Evolutionary conservation across 1,140 invertebrate genomes (phyloP).

Genomic region (Anastrepha ludens): DNA sequence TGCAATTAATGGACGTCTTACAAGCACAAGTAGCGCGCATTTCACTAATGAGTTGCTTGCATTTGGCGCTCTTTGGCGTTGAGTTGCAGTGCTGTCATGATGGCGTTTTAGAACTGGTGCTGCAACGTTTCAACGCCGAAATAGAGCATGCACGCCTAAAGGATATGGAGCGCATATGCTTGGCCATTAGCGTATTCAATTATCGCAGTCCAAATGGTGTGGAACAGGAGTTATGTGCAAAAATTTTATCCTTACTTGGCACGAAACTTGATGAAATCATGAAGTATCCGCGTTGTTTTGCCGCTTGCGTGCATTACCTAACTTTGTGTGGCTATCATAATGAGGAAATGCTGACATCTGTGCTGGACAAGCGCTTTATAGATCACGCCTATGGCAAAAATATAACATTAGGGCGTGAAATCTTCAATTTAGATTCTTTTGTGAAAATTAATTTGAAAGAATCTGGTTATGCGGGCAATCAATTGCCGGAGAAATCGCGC

Average conservation of each 20-base stretch:
- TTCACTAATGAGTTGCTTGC: slow-evolving; percentile 74
- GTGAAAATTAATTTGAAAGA: slow-evolving; percentile 77
- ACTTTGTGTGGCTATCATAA: slow-evolving; percentile 74
- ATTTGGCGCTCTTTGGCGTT: slow-evolving; percentile 76
- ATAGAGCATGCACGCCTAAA: slow-evolving; percentile 76
- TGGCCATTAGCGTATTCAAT: slow-evolving; percentile 76
- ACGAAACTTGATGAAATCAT: slow-evolving; percentile 74
- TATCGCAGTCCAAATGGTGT: slow-evolving; percentile 70
- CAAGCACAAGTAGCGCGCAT: slow-evolving; percentile 73
- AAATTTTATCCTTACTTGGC: slow-evolving; percentile 75
- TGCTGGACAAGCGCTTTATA: slow-evolving; percentile 75
- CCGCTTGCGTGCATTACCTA: slow-evolving; percentile 75
- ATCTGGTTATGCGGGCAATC: slow-evolving; percentile 75
- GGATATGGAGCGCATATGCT: slow-evolving; percentile 79
- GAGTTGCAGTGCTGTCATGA: slow-evolving; percentile 73
- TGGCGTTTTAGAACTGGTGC: slow-evolving; percentile 67
- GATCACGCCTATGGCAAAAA: slow-evolving; percentile 69
- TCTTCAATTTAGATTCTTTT: slow-evolving; percentile 76
- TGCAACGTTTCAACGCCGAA: slow-evolving; percentile 70
- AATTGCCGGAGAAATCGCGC: slow-evolving; percentile 71
- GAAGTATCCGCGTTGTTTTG: slow-evolving; percentile 73
- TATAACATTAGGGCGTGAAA: slow-evolving; percentile 70
- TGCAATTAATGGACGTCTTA: slow-evolving; percentile 67
- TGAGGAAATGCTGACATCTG: slow-evolving; percentile 75
- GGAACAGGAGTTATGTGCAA: slow-evolving; percentile 72